Conservation (phyloP, 1,140 invertebrate genomes). For the Subanguina moxae region DNA sequence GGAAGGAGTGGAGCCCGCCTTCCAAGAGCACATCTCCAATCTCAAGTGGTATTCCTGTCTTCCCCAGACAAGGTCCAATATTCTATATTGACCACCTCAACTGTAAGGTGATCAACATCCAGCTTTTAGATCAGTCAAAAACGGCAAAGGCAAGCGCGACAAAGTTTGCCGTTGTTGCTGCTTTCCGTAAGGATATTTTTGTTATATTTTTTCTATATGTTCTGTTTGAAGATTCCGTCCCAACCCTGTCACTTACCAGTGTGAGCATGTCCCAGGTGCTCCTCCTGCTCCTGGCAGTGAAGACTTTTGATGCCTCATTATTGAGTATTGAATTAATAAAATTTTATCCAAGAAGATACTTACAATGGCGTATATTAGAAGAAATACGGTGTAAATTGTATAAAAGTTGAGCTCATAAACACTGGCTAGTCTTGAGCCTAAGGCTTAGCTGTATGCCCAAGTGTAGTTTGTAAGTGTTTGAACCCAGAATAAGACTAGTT, state of each 20-base stretch:
- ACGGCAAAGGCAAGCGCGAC: conserved; percentile 40
- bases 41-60: conserved; percentile 54
- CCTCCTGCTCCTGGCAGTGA: conserved; percentile 54
- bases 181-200: conserved; percentile 39
- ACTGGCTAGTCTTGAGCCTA: too few species aligned
- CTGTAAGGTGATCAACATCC: background rate
- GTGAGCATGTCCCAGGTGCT: conserved; percentile 45
- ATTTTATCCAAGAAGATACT: too few species aligned
- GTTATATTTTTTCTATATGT: too few species aligned
- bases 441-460: too few species aligned
- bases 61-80: conserved; percentile 35
- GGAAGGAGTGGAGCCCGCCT: conserved; percentile 47
- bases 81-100: background rate
- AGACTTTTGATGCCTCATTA: too few species aligned
- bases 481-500: too few species aligned
- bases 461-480: too few species aligned
- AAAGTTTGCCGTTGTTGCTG: conserved; percentile 59
- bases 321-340: too few species aligned
- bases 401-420: too few species aligned
- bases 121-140: conserved; percentile 30
- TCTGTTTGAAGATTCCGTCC: conserved; percentile 25
- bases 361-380: too few species aligned
- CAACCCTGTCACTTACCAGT: conserved; percentile 48
- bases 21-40: conserved; percentile 47
- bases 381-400: too few species aligned